Conservation (phyloP, 2,888 invertebrate genomes). For the Apamea crenata region DNA sequence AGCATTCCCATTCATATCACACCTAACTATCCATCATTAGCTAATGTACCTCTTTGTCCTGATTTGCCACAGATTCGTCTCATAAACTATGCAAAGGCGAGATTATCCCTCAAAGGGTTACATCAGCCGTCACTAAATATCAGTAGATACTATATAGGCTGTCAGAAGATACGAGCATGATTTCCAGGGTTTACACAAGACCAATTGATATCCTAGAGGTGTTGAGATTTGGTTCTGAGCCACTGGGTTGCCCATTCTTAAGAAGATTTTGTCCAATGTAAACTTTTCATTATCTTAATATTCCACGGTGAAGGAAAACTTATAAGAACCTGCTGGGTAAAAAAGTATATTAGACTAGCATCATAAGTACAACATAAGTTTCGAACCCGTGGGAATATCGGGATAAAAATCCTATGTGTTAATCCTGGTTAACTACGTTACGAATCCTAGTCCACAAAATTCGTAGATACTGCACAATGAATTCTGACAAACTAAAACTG, state of each 20-base stretch:
- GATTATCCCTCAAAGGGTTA: conserved; percentile 25
- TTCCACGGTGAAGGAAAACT: no score
- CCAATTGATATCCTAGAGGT: neutral
- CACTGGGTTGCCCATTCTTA: neutral
- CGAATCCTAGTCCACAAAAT: neutral
- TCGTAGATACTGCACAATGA: neutral
- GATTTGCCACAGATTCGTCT: conserved; percentile 20
- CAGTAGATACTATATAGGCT: conserved; percentile 16
- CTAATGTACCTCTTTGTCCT: conserved; percentile 17
- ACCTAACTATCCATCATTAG: conserved; percentile 15
- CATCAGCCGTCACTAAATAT: conserved; percentile 13
- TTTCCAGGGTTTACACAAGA: neutral
- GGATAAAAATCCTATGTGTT: no score
- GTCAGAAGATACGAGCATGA: neutral
- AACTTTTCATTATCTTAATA: neutral
- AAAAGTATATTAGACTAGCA: no score
- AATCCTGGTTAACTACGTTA: no score
- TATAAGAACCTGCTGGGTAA: no score
- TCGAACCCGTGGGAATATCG: no score
- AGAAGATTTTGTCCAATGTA: no score
- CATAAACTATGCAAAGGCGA: conserved; percentile 35
- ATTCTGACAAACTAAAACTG: conserved; percentile 9
- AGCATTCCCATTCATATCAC: neutral
- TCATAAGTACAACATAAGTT: no score
- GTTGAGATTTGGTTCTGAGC: neutral